phyloP scores from a whole-genome alignment of 1,140 invertebrate genomes.

The Drosophila tristis region DNA sequence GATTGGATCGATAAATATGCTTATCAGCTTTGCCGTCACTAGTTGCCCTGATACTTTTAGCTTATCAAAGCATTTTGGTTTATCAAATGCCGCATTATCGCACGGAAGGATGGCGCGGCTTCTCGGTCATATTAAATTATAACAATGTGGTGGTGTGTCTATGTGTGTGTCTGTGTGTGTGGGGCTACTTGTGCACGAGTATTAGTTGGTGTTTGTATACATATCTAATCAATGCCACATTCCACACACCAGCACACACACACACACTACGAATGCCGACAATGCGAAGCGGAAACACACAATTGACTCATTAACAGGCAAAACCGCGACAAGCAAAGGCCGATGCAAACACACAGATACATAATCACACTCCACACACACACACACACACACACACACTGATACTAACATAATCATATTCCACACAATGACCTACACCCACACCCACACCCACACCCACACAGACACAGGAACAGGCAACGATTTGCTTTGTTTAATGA shows the following conservation, averaged over 20 bases:
- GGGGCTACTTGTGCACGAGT: not conserved
- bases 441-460: not conserved
- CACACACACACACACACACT: constrained; percentile 10
- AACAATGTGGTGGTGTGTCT: constrained; percentile 57
- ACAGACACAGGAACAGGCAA: constrained; percentile 7
- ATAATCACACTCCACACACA: not conserved
- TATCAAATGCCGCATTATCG: constrained; percentile 44
- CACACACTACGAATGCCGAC: constrained; percentile 30
- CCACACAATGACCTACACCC: not conserved
- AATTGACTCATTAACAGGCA: constrained; percentile 80
- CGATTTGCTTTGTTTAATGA: constrained; percentile 67
- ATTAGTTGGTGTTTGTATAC: constrained; percentile 18
- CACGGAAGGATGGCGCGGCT: not conserved
- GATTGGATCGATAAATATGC: constrained; percentile 72
- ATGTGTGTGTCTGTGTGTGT: constrained; percentile 13
- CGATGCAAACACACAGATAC: constrained; percentile 19
- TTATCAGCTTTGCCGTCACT: constrained; percentile 56
- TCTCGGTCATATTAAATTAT: constrained; percentile 68
- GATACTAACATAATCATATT: constrained; percentile 26
- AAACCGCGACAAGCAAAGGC: constrained; percentile 73
- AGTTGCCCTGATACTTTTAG: constrained; percentile 48
- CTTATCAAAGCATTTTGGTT: constrained; percentile 74
- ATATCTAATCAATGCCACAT: constrained; percentile 67
- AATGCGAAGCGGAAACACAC: constrained; percentile 43
- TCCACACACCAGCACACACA: constrained; percentile 23